Evolutionary conservation across 2,113 vertebrate genomes (phyloP).

Genomic region (Centropristis striata): DNA sequence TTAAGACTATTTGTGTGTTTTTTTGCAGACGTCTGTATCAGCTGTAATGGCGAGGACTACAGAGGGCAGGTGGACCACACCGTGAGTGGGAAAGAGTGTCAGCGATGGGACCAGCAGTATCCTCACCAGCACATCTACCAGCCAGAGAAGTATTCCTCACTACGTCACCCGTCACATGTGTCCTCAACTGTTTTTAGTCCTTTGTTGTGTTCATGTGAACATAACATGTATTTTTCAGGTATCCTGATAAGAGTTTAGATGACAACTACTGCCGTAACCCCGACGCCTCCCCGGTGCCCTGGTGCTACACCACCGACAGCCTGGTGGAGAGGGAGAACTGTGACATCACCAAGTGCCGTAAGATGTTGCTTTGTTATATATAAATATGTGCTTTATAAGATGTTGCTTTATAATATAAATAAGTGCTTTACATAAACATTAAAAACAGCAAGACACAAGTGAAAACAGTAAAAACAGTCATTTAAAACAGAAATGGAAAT

Average conservation of each 20-base stretch:
- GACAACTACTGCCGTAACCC: constrained; percentile 99
- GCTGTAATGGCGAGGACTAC: constrained; percentile 96
- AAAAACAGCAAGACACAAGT: no score
- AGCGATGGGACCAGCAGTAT: constrained; percentile 96
- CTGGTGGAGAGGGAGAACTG: constrained; percentile 90
- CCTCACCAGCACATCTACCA: constrained; percentile 94
- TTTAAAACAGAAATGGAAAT: no score
- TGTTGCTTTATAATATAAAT: no score
- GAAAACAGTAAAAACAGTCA: no score
- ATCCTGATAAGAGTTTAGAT: constrained; percentile 93
- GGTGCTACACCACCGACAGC: constrained; percentile 94
- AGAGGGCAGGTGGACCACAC: constrained; percentile 92
- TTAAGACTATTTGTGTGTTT: background rate
- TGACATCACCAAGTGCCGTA: constrained; percentile 90
- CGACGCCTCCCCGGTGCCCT: constrained; percentile 92
- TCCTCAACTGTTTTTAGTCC: background rate
- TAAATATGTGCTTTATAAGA: no score
- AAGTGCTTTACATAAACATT: no score
- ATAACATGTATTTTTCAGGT: constrained; percentile 81
- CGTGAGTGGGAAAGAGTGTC: constrained; percentile 90
- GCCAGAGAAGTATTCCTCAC: constrained; percentile 85
- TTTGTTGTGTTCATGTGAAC: background rate
- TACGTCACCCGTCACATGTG: background rate
- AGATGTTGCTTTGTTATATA: constrained; percentile 53
- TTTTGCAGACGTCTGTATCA: constrained; percentile 89